Evolutionary conservation across 35 echinoderm and acorn worm species (phyloP).

Genomic region (Patiria miniata): DNA sequence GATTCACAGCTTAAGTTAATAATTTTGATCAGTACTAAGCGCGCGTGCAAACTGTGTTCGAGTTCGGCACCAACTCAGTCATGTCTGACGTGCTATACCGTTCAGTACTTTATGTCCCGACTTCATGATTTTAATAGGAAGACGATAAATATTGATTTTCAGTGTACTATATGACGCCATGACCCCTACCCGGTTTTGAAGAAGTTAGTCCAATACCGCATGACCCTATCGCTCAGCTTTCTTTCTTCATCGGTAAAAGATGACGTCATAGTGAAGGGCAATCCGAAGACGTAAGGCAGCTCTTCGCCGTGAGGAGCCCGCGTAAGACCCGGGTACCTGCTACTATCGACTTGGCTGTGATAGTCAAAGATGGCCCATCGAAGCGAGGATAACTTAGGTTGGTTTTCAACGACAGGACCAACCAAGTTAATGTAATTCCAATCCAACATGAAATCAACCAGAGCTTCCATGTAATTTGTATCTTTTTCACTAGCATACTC

Average conservation of each 20-base stretch:
- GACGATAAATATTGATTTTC: too few relatives aligned
- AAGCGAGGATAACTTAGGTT: background rate
- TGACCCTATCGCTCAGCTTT: conserved; percentile 28
- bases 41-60: too few relatives aligned
- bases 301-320: conserved; percentile 7
- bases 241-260: conserved; percentile 31
- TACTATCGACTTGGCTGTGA: background rate
- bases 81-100: too few relatives aligned
- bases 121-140: too few relatives aligned
- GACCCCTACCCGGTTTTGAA: conserved; percentile 50
- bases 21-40: too few relatives aligned
- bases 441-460: background rate
- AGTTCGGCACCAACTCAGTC: too few relatives aligned
- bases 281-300: conserved; percentile 35
- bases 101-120: too few relatives aligned
- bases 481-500: background rate
- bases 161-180: too few relatives aligned
- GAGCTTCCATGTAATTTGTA: background rate
- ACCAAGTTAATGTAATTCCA: background rate
- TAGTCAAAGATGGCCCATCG: background rate
- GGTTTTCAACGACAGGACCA: background rate
- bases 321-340: background rate
- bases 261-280: conserved; percentile 15
- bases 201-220: conserved; percentile 46
- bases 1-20: too few relatives aligned